These are phyloP conservation scores for Atopsyche davidsoni DNA, from an alignment of 1,140 invertebrate species.

Conservation along the genomic window DNA sequence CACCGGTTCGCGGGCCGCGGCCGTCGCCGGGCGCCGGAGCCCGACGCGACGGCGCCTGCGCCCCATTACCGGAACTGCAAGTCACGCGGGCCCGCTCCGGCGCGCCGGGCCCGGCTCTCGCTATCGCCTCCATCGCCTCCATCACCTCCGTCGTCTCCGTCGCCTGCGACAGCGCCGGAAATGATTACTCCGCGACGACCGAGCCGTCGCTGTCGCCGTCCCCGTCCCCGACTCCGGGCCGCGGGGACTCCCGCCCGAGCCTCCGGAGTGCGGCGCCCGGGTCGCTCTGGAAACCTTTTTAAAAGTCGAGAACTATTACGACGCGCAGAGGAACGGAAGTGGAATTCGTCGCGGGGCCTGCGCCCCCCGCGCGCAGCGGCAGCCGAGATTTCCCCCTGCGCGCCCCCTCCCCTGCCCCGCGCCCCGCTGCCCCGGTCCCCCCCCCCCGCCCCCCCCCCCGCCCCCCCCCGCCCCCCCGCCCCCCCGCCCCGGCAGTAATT, in stretches of 20 bases:
- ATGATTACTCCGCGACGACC: background rate
- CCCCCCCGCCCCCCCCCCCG: slow-evolving; percentile 10
- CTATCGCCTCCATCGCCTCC: too few species aligned
- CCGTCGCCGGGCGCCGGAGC: background rate
- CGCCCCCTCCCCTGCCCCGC: slow-evolving; percentile 42
- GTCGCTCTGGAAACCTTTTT: too few species aligned
- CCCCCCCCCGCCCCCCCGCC: slow-evolving; percentile 14
- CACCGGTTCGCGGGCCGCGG: too few species aligned
- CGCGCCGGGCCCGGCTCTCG: too few species aligned
- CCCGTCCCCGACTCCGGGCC: slow-evolving; percentile 26
- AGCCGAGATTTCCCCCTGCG: too few species aligned
- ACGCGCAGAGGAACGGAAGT: too few species aligned
- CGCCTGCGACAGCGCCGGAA: too few species aligned
- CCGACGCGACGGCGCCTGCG: slow-evolving; percentile 3
- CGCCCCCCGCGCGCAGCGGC: too few species aligned
- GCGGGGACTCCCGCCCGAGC: background rate
- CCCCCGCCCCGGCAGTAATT: slow-evolving; percentile 7
- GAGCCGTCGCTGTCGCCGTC: background rate
- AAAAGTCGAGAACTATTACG: slow-evolving; percentile 48
- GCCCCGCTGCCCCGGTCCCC: slow-evolving; percentile 36
- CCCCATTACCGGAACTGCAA: too few species aligned
- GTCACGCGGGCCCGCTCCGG: background rate
- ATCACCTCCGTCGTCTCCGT: too few species aligned
- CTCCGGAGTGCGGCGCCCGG: background rate
- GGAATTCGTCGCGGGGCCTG: too few species aligned